phyloP scores from a whole-genome alignment of 2,888 invertebrate species.

The Trachelus tabidus region DNA sequence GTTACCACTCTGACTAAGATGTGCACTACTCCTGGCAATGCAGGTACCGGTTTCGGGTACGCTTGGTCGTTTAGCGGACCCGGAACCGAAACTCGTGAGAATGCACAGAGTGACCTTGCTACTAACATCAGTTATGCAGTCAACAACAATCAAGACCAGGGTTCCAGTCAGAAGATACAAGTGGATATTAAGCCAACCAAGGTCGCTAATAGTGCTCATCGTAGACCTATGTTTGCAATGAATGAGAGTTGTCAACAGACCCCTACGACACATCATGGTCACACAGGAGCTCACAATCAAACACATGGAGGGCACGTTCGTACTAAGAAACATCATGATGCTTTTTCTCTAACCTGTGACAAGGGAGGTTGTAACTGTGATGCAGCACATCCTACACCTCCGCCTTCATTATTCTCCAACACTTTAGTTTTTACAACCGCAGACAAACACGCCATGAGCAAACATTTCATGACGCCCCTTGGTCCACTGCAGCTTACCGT shows the following conservation, averaged over 20 bases:
- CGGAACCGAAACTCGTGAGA: constrained; percentile 58
- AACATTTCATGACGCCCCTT: constrained; percentile 78
- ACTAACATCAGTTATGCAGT: constrained; percentile 62
- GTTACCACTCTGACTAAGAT: constrained; percentile 57
- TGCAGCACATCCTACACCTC: constrained; percentile 58
- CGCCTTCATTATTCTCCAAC: constrained; percentile 61
- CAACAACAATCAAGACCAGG: constrained; percentile 63
- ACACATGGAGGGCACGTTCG: constrained; percentile 66
- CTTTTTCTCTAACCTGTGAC: constrained; percentile 61
- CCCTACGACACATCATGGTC: constrained; percentile 51
- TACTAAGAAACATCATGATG: constrained; percentile 61
- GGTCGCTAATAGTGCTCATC: constrained; percentile 55
- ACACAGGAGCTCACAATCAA: constrained; percentile 61
- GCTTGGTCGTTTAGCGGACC: constrained; percentile 63
- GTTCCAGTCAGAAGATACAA: constrained; percentile 61
- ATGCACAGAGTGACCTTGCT: constrained; percentile 56
- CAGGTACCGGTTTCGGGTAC: constrained; percentile 63
- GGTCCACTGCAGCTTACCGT: constrained; percentile 80
- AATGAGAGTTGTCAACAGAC: constrained; percentile 61
- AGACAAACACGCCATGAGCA: constrained; percentile 65
- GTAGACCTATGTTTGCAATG: constrained; percentile 62
- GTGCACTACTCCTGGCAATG: constrained; percentile 64
- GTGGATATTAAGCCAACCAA: constrained; percentile 62
- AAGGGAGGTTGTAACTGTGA: constrained; percentile 64
- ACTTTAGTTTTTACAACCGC: constrained; percentile 62